Percentiles rank a stretch among this genome's conserved stretches.
These are phyloP conservation scores for Caenorhabditis japonica DNA, from an alignment of 2,888 invertebrate species.

Conservation along the genomic window DNA sequence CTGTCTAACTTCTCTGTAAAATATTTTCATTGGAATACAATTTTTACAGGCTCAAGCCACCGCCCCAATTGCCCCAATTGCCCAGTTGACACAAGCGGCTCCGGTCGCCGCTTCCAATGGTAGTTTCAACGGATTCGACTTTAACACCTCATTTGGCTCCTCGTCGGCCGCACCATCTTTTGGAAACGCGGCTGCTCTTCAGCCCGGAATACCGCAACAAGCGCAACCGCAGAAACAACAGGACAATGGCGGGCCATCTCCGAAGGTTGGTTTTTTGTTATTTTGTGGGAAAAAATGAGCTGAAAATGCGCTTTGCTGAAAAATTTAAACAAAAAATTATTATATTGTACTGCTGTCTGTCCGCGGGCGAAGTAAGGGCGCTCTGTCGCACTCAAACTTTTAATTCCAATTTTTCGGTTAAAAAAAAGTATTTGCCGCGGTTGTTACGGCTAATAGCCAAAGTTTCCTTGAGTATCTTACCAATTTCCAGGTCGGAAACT, in stretches of 20 bases:
- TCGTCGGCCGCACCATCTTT: slow-evolving; percentile 6
- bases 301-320: too few relatives aligned
- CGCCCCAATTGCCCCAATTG: background rate
- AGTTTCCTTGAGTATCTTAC: background rate
- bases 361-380: too few relatives aligned
- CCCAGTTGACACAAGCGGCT: slow-evolving; percentile 2
- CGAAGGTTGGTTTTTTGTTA: slow-evolving; percentile 13
- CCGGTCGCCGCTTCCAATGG: slow-evolving; percentile 12
- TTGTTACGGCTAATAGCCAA: too few relatives aligned
- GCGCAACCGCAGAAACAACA: background rate
- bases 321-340: too few relatives aligned
- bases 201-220: slow-evolving; percentile 18
- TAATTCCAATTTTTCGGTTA: too few relatives aligned
- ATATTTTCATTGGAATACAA: too few relatives aligned
- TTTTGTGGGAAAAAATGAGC: too few relatives aligned
- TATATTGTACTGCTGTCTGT: too few relatives aligned
- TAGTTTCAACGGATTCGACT: slow-evolving; percentile 24
- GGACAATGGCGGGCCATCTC: slow-evolving; percentile 18
- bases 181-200: slow-evolving; percentile 4
- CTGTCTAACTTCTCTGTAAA: too few relatives aligned
- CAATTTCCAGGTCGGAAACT: slow-evolving; percentile 37
- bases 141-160: slow-evolving; percentile 8
- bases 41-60: too few relatives aligned
- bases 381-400: too few relatives aligned
- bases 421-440: too few relatives aligned